Evolutionary conservation across 1,140 invertebrate genomes (phyloP).

Genomic region (Drosophila insularis): DNA sequence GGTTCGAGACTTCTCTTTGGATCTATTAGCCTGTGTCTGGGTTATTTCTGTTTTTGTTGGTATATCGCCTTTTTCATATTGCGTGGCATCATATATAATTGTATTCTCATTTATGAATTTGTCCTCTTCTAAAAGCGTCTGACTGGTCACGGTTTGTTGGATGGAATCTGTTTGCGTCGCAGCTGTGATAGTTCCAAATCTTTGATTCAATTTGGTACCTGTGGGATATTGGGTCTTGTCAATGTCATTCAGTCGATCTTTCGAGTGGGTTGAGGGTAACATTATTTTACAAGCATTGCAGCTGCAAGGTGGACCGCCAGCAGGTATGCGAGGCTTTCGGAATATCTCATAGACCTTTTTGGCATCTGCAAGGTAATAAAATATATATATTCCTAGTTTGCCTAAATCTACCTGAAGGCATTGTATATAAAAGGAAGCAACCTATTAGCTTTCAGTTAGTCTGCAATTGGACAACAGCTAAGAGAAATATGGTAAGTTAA

Average conservation of each 20-base stretch:
- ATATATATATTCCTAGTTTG: slow-evolving; percentile 22
- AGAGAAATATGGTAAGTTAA: slow-evolving; percentile 56
- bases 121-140: background rate
- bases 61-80: background rate
- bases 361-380: slow-evolving; percentile 43
- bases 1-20: background rate
- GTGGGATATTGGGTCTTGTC: too few species aligned
- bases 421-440: slow-evolving; percentile 39
- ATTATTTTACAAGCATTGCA: background rate
- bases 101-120: too few species aligned
- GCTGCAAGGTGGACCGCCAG: slow-evolving; percentile 10
- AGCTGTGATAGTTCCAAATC: background rate
- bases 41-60: background rate
- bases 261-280: background rate
- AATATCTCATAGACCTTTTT: background rate
- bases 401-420: slow-evolving; percentile 24
- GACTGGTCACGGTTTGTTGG: background rate
- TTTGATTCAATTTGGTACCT: background rate
- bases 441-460: slow-evolving; percentile 36
- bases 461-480: slow-evolving; percentile 38
- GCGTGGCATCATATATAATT: background rate
- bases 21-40: background rate
- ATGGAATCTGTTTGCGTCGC: slow-evolving; percentile 2
- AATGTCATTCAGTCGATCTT: background rate
- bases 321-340: slow-evolving; percentile 47